Evolutionary conservation across 2,888 invertebrate species (phyloP).

Genomic region (Sicus ferrugineus): DNA sequence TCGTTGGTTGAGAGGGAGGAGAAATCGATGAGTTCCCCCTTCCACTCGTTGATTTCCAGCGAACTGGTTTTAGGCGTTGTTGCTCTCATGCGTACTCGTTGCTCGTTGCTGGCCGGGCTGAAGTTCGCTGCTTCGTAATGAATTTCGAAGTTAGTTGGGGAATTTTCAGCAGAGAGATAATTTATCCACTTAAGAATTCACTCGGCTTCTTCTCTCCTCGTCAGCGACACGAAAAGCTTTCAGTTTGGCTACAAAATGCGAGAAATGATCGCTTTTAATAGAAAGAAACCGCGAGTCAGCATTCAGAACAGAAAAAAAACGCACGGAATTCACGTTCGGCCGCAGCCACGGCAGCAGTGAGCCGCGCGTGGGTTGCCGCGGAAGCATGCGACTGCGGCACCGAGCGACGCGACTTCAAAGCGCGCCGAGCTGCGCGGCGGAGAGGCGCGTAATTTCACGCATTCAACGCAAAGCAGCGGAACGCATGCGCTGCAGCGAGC

Average conservation of each 20-base stretch:
- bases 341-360: background rate
- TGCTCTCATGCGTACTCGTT: background rate
- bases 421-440: background rate
- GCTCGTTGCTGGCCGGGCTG: background rate
- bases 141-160: slow-evolving; percentile 23
- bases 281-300: too few relatives aligned
- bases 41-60: background rate
- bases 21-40: background rate
- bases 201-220: background rate
- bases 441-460: slow-evolving; percentile 7
- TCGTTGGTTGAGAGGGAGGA: background rate
- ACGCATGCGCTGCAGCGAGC: background rate
- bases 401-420: background rate
- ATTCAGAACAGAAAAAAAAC: too few relatives aligned
- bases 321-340: too few relatives aligned
- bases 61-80: slow-evolving; percentile 25
- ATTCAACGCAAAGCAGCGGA: slow-evolving; percentile 8
- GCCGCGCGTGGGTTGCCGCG: slow-evolving; percentile 9
- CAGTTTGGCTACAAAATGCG: too few relatives aligned
- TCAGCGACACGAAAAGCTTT: background rate
- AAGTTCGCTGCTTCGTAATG: background rate
- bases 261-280: background rate
- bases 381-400: slow-evolving; percentile 5
- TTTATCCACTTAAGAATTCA: background rate
- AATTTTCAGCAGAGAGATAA: background rate